Conservation (phyloP, 1,140 invertebrate species). For the Sipha flava region DNA sequence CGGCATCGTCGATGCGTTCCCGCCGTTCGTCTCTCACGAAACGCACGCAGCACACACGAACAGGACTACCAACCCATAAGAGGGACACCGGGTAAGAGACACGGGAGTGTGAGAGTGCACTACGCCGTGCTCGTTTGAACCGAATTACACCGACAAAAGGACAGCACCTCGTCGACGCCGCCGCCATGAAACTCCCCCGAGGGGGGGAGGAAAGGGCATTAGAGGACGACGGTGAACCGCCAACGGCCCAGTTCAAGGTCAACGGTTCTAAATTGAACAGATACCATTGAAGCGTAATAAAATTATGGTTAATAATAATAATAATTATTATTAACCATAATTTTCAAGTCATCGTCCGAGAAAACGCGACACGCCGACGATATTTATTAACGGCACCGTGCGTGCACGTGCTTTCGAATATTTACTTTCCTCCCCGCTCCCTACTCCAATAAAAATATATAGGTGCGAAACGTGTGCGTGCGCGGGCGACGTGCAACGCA, state of each 20-base stretch:
- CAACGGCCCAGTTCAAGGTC: not conserved
- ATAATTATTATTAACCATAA: not conserved
- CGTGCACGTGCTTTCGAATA: not conserved
- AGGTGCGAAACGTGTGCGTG: not conserved
- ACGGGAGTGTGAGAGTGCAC: not conserved
- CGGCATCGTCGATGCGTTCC: not conserved
- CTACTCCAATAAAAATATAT: no score
- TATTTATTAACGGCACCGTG: not conserved
- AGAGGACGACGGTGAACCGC: not conserved
- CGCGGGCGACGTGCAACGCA: not conserved
- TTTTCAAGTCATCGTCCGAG: not conserved
- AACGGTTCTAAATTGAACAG: not conserved
- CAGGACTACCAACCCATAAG: conserved; percentile 29
- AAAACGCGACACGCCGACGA: not conserved
- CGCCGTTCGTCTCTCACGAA: not conserved
- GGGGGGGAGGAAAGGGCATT: not conserved
- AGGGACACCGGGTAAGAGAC: not conserved
- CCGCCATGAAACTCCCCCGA: not conserved
- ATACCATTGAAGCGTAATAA: no score
- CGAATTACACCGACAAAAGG: conserved; percentile 4
- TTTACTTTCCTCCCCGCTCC: no score
- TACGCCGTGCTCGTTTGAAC: not conserved
- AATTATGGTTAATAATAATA: no score
- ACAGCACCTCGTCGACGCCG: not conserved
- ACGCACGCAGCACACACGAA: not conserved